Evolutionary conservation across 2,888 invertebrate genomes (phyloP), one percentile per base, ranked within the genome.

Genomic region (Hoplodrina ambigua): DNA sequence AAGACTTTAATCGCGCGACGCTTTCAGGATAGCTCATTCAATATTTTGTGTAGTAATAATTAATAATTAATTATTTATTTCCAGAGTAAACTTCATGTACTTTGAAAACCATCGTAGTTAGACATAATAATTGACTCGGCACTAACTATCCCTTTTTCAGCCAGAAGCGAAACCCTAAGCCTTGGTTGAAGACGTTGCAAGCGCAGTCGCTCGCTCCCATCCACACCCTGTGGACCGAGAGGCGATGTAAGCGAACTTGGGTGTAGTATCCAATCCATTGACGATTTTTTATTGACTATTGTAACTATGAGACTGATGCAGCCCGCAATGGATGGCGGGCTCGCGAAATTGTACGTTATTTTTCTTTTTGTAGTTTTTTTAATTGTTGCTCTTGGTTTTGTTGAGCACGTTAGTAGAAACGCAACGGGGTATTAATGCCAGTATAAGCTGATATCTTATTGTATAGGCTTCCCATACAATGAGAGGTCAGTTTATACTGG

Each of bases 151-250:
- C 52, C 25, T 20, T 91, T 91, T 91, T 70, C 92, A 94, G 93
- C 86, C 93, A 94, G 94, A 93, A 78, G 82, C 86, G 71, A 85
- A 89, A 61, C 76, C 89, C 70, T 91, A 93, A 88, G 60, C 75
- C 82, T 0, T 93, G 91, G 92, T 65, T 82, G 68, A 69, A 72
- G 64, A 67, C 70, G 1, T 54, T 92, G 2, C 82, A 84, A 37
- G 65, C 77, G 2, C 82, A 85, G 33, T 80, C 90, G 11, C 78
- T 94, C 17, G 92, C 90, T 1, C 94, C 94, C 7, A 93, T 94
- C 30, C 93, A 94, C 86, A 78, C 84, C 0, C 88, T 94, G 69
- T 95, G 94, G 94, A 87, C 87, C 20, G 94, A 92, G 46, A 74
- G 94, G 54, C 84, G 85, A 15, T 94, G 94, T 83, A 92, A 91